These are phyloP conservation scores for Zygothrica quintamaculata DNA, from an alignment of 2,888 invertebrate species.

Conservation along the genomic window DNA sequence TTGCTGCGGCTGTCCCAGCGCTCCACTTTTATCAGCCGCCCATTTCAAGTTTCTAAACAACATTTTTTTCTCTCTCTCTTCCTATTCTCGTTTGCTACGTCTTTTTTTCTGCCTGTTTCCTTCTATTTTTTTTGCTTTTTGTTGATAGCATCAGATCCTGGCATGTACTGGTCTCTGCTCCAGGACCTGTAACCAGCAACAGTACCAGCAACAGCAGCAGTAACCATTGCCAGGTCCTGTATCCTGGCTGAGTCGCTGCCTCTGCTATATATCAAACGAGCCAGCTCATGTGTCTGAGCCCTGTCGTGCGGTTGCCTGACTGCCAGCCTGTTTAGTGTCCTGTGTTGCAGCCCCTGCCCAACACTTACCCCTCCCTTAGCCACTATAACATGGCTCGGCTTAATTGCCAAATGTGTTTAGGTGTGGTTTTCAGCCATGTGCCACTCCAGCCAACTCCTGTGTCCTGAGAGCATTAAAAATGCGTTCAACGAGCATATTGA, in stretches of 20 bases:
- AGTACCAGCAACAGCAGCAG: neutral
- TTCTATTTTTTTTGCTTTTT: neutral
- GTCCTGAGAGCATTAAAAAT: conserved; percentile 50
- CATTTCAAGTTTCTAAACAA: conserved; percentile 74
- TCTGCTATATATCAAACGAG: conserved; percentile 76
- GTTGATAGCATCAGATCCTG: conserved; percentile 31
- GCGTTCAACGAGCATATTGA: conserved; percentile 23
- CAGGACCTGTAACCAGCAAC: conserved; percentile 15
- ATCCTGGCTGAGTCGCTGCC: conserved; percentile 40
- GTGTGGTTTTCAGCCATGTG: conserved; percentile 76
- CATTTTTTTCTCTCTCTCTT: conserved; percentile 24
- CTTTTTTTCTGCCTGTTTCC: no score
- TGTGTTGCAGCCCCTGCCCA: conserved; percentile 12
- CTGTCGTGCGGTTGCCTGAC: conserved; percentile 72
- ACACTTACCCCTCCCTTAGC: conserved; percentile 7
- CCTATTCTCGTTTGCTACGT: no score
- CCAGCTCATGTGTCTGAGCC: conserved; percentile 80
- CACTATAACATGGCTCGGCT: conserved; percentile 43
- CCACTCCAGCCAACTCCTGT: conserved; percentile 1
- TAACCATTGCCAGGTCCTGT: conserved; percentile 12
- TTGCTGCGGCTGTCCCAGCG: conserved; percentile 37
- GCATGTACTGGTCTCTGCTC: conserved; percentile 28
- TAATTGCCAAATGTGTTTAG: conserved; percentile 80
- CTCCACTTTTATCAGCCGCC: conserved; percentile 73
- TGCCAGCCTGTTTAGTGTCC: conserved; percentile 73